phyloP scores from a whole-genome alignment of 2,888 invertebrate genomes.

The Scaptomyza tumidula region DNA sequence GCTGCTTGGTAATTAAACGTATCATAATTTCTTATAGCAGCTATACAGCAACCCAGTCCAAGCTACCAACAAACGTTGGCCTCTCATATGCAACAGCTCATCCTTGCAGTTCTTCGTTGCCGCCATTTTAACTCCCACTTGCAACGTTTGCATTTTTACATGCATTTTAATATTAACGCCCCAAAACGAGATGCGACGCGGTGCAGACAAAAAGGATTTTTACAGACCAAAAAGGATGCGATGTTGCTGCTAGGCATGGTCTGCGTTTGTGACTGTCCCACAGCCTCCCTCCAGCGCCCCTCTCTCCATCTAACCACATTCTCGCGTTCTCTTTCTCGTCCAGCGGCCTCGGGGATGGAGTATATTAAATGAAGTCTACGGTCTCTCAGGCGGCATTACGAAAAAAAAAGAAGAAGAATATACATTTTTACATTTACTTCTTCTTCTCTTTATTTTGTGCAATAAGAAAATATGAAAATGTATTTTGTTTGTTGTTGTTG shows the following conservation, averaged over 20 bases:
- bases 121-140: constrained; percentile 28
- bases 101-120: background rate
- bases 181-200: constrained; percentile 68
- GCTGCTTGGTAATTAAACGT: constrained; percentile 73
- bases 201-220: constrained; percentile 72
- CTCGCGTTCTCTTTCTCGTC: background rate
- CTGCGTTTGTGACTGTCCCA: constrained; percentile 65
- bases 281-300: background rate
- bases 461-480: constrained; percentile 78
- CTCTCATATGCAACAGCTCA: constrained; percentile 22
- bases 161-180: constrained; percentile 77
- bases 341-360: constrained; percentile 43
- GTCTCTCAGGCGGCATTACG: constrained; percentile 48
- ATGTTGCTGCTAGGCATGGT: constrained; percentile 74
- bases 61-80: constrained; percentile 5
- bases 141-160: constrained; percentile 69
- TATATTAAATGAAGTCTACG: constrained; percentile 76
- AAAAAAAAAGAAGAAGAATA: constrained; percentile 22
- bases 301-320: background rate
- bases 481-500: constrained; percentile 52
- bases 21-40: constrained; percentile 72
- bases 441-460: constrained; percentile 27
- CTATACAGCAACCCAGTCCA: constrained; percentile 1
- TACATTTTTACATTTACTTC: constrained; percentile 13
- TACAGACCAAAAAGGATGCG: constrained; percentile 70